phyloP scores from a whole-genome alignment of 53 echinoderm and acorn worm species.

The Crossaster papposus region DNA sequence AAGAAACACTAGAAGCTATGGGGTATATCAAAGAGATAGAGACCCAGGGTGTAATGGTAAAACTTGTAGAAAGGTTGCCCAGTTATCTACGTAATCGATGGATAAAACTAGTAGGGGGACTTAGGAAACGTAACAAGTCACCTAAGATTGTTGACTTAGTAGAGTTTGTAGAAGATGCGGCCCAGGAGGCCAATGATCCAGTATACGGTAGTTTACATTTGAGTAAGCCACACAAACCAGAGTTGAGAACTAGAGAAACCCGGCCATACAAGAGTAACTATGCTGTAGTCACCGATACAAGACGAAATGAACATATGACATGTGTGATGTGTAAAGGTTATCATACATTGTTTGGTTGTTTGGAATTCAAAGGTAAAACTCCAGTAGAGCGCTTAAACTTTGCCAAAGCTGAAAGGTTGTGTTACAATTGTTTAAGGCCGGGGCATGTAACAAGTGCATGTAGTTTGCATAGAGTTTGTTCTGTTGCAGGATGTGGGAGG shows the following conservation, averaged over 20 bases:
- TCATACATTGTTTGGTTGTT: conserved; percentile 44
- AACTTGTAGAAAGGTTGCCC: conserved; percentile 52
- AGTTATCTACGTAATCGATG: conserved; percentile 46
- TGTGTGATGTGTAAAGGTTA: too few species aligned
- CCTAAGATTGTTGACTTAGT: conserved; percentile 58
- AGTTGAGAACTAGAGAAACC: background rate
- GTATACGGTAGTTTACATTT: conserved; percentile 53
- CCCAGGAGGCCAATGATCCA: conserved; percentile 57
- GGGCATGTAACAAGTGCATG: conserved; percentile 39
- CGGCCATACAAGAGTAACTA: background rate
- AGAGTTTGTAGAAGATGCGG: conserved; percentile 45
- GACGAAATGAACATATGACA: too few species aligned
- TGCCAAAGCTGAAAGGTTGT: too few species aligned
- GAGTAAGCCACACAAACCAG: conserved; percentile 11
- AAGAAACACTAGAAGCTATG: conserved; percentile 54
- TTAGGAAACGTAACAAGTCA: conserved; percentile 19
- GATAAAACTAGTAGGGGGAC: conserved; percentile 36
- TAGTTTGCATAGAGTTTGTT: conserved; percentile 20
- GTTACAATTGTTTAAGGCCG: conserved; percentile 50
- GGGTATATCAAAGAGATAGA: conserved; percentile 43
- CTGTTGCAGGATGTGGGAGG: too few species aligned
- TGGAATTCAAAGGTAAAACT: conserved; percentile 32
- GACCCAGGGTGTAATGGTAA: conserved; percentile 44
- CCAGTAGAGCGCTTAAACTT: conserved; percentile 31
- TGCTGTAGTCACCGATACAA: background rate